Evolutionary conservation across 2,888 invertebrate genomes (phyloP).

Genomic region (Spodoptera exigua): DNA sequence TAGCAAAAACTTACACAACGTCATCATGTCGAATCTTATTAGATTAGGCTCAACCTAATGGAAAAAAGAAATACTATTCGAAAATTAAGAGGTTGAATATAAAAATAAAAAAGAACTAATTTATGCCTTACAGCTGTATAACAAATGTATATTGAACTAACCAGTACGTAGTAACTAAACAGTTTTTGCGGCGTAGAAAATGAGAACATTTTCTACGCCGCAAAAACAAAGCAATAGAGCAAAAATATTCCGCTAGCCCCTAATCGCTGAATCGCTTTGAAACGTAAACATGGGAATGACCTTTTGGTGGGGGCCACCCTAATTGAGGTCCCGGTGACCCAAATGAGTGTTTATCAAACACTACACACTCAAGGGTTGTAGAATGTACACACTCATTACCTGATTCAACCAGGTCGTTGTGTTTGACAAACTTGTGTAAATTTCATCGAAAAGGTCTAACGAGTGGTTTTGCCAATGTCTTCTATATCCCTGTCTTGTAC

Average conservation of each 20-base stretch:
- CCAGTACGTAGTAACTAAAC: too few species aligned
- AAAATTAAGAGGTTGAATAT: too few species aligned
- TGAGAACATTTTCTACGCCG: background rate
- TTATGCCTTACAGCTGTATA: too few species aligned
- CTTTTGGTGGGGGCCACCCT: constrained; percentile 46
- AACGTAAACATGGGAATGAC: constrained; percentile 46
- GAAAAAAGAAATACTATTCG: too few species aligned
- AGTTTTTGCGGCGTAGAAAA: too few species aligned
- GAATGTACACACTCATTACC: constrained; percentile 47
- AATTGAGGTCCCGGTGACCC: constrained; percentile 57
- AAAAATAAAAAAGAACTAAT: too few species aligned
- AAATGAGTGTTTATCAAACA: constrained; percentile 61
- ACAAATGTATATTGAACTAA: too few species aligned
- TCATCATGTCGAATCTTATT: too few species aligned
- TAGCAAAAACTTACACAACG: constrained; percentile 12
- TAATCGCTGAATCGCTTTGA: constrained; percentile 43
- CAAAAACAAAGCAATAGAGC: constrained; percentile 17
- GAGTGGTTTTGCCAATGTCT: constrained; percentile 9
- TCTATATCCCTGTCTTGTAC: too few species aligned
- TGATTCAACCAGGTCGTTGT: constrained; percentile 5
- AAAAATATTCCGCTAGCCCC: constrained; percentile 28
- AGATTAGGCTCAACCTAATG: constrained; percentile 8
- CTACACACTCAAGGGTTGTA: constrained; percentile 46
- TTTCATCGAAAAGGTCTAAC: constrained; percentile 40
- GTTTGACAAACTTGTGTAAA: constrained; percentile 45